Base-by-base conservation (phyloP, 2,888 invertebrate genomes). In the Lapara coniferarum region DNA sequence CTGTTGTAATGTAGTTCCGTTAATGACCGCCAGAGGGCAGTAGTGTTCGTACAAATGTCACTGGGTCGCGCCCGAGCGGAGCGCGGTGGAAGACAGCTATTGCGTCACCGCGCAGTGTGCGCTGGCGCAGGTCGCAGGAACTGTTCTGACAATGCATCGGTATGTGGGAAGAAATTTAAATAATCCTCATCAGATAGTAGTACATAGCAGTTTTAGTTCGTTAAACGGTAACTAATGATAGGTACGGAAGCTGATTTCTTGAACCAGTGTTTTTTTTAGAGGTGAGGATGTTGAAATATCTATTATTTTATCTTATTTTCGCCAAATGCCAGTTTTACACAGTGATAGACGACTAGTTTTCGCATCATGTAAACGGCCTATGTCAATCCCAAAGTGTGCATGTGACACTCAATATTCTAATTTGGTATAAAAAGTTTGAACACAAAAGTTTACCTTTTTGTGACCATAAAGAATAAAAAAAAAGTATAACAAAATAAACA, bases 11-110 rank as follows among this genome's bases (percentile, higher is more conserved):
- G 19, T 30, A 63, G 63, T 63, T 46, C 49, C 19, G 63, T 46
- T 46, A 63, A 63, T 63, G 63, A 63, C 63, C 63, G 49, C 63
- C 63, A 63, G 63, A 46, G 63, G 63, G 63, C 63, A 57, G 57
- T 12, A 55, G 19, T 57, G 63, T 46, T 10, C 37, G 52, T 44
- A 14, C 52, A 57, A 70, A 86, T 87, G 83, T 82, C 81, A 86
- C 75, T 84, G 71, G 87, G 87, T 87, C 87, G 87, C 69, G 85
- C 12, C 19, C 10, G 13, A 1, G 37, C 63, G 71, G 87, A 87
- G 86, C 87, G 87, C 69, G 86, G 84, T 82, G 82, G 78, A 85
- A 73, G 77, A 80, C 77, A 83, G 73, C 74, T 76, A 67, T 72
- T 70, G 70, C 69, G 73, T 75, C 74, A 73, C 71, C 8, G 25